Evolutionary conservation across 2,797 vertebrate genomes (phyloP), one percentile per base, ranked within the genome.

Genomic region (Anguilla obscura): DNA sequence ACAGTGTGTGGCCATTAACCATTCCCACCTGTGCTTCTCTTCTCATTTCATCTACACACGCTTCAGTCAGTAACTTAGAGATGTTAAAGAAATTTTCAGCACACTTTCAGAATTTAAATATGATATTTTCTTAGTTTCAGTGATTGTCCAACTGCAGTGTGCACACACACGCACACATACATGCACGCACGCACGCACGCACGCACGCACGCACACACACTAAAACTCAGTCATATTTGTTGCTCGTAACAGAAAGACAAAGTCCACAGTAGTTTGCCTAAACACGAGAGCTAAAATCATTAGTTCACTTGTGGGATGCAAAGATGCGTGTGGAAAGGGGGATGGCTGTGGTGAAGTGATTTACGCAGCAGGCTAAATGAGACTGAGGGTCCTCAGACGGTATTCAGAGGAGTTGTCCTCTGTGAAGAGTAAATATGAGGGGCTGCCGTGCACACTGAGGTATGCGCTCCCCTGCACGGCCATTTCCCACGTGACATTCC

Each of bases 401-500:
- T 45, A 45, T 7, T n/a, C 5, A n/a, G 8, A 24, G 69, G 69
- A 74, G n/a, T 1, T 3, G 33, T 4, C 8, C 10, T 30, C 27
- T 3, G 30, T 0, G 27, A 82, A 21, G 82, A 54, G 52, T 21
- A 85, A 63, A 50, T 33, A 85, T 80, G 69, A 66, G 84, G 24
- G 33, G 60, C 63, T 71, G 66, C n/a, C 7, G 63, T 16, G 48
- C 12, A 56, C 14, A 52, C 30, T 10, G n/a, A 52, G 83, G 50
- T 9, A 54, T 84, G 83, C 48, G 14, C 56, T 58, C 56, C 76
- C 80, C 48, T 83, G 80, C 58, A 54, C 16, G 18, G 48, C 74
- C 2, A 50, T 86, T 88, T 86, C 63, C 69, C 80, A 27, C 85
- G 79, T 10, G 84, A 60, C 30, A 36, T 60, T 4, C 33, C 71